phyloP scores from a whole-genome alignment of 2,113 vertebrate species.

The Pheucticus melanocephalus region DNA sequence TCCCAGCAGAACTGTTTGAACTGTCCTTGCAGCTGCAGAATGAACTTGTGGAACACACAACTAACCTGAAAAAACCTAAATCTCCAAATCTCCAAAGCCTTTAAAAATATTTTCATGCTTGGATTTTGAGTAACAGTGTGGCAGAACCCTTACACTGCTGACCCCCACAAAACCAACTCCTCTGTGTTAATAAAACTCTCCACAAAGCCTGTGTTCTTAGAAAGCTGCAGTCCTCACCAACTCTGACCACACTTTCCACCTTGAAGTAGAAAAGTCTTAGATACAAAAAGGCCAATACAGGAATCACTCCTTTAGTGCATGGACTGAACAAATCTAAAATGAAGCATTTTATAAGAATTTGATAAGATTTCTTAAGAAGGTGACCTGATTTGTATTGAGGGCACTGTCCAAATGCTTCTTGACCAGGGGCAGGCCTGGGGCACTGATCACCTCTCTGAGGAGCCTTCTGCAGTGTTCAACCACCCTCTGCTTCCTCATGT shows the following conservation, averaged over 20 bases:
- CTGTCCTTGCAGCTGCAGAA: not conserved
- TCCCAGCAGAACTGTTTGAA: not conserved
- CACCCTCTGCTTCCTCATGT: not conserved
- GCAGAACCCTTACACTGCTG: not conserved
- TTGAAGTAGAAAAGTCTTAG: not conserved
- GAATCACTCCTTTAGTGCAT: not conserved
- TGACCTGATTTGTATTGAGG: not conserved
- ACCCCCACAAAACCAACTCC: not conserved
- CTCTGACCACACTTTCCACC: not conserved
- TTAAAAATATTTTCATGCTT: not conserved
- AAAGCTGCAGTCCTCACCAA: not conserved
- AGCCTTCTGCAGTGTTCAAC: not conserved
- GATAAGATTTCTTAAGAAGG: not conserved
- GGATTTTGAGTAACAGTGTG: not conserved
- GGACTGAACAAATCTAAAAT: not conserved
- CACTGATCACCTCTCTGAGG: not conserved
- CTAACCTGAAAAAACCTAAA: not conserved
- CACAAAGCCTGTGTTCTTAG: not conserved
- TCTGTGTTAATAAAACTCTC: not conserved
- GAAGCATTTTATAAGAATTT: not conserved
- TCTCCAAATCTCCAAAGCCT: not conserved
- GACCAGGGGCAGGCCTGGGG: not conserved
- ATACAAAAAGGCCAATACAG: not conserved
- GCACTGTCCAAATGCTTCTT: not conserved
- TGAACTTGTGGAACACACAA: rapidly evolving